Percentiles rank a stretch among this genome's conserved stretches.
phyloP scores from a whole-genome alignment of 2,113 vertebrate species.

The Nerophis ophidion region DNA sequence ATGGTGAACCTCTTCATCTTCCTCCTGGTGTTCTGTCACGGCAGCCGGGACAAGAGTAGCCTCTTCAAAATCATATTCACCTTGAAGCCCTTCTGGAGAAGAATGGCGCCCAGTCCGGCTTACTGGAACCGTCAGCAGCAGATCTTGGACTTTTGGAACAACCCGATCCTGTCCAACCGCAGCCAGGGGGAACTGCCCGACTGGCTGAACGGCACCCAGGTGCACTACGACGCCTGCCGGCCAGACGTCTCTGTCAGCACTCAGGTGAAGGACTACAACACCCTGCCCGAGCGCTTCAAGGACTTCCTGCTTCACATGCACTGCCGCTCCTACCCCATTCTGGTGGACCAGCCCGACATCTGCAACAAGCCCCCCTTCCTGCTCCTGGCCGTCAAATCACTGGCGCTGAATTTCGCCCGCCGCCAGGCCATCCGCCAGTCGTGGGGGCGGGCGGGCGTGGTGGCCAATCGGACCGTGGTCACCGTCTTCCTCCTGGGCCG shows the following conservation, averaged over 20 bases:
- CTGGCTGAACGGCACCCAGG: constrained; percentile 51
- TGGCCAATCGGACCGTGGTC: constrained; percentile 61
- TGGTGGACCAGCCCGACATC: constrained; percentile 67
- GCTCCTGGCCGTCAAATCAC: constrained; percentile 81
- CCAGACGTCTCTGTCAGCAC: constrained; percentile 50
- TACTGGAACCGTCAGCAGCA: constrained; percentile 82
- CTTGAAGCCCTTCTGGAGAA: constrained; percentile 63
- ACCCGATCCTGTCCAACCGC: constrained; percentile 38
- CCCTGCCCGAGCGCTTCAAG: constrained; percentile 70
- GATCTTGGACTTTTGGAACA: constrained; percentile 59
- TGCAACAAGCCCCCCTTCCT: constrained; percentile 72
- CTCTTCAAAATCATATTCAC: constrained; percentile 44
- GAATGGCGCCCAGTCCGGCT: constrained; percentile 39
- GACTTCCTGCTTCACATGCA: constrained; percentile 76
- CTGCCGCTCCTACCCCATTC: constrained; percentile 71
- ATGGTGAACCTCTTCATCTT: constrained; percentile 71
- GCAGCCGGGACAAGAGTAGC: constrained; percentile 46
- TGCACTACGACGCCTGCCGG: constrained; percentile 42
- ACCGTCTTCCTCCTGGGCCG: constrained; percentile 81
- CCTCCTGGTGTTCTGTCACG: constrained; percentile 61
- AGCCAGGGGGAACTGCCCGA: constrained; percentile 12
- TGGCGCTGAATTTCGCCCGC: constrained; percentile 75
- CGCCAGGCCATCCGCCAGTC: constrained; percentile 82
- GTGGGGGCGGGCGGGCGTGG: constrained; percentile 69
- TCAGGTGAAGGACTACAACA: constrained; percentile 71